Evolutionary conservation across 1,140 invertebrate species (phyloP).

Genomic region (Berghia stephanieae): DNA sequence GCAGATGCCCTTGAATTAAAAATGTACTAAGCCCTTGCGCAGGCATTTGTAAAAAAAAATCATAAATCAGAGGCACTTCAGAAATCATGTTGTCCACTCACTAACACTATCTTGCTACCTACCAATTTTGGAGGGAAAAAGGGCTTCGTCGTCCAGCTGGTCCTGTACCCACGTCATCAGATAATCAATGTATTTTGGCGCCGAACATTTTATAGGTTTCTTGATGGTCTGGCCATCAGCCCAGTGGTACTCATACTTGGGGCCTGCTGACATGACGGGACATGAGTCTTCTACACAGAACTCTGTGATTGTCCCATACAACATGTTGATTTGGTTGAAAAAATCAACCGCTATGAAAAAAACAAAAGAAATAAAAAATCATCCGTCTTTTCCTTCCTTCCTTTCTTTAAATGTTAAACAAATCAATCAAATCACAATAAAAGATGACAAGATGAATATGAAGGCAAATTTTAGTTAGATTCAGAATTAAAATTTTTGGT

Average conservation of each 20-base stretch:
- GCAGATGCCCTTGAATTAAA: no score
- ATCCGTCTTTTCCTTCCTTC: no score
- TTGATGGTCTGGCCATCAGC: conserved; percentile 98
- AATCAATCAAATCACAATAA: no score
- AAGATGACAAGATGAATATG: no score
- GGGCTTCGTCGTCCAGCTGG: conserved; percentile 96
- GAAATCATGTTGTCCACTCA: no score
- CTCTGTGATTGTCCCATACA: conserved; percentile 99
- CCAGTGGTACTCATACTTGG: conserved; percentile 99
- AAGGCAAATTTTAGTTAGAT: no score
- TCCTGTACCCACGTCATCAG: conserved; percentile 99
- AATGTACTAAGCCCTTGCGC: no score
- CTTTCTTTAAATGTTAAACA: no score
- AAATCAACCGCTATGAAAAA: conserved; percentile 91
- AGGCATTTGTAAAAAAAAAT: no score
- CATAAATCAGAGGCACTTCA: no score
- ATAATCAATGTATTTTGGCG: conserved; percentile 99
- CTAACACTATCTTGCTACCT: no score
- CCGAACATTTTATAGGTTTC: conserved; percentile 99
- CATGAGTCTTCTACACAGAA: conserved; percentile 98
- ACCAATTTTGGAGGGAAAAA: conserved; percentile 99
- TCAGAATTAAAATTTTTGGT: no score
- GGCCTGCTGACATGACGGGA: conserved; percentile 93
- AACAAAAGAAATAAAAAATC: conserved; percentile 20
- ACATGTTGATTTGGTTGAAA: conserved; percentile 99